Conservation (phyloP, 2,888 invertebrate genomes). For the Drosophila crucigera region DNA sequence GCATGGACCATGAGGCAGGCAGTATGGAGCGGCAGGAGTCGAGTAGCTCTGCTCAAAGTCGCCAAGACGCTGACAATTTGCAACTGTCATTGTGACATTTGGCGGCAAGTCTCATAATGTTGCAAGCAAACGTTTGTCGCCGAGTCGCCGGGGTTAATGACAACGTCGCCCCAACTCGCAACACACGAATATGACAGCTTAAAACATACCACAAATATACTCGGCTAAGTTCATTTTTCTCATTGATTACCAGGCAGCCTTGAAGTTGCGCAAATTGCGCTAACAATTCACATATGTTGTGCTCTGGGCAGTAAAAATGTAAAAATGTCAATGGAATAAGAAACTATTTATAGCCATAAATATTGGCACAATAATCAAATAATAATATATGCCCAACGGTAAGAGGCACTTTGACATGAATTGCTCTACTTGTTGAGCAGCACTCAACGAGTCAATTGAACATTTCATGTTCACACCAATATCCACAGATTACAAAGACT, state of each 20-base stretch:
- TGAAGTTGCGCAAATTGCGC: conserved; percentile 54
- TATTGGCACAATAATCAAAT: conserved; percentile 8
- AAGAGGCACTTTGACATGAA: conserved; percentile 53
- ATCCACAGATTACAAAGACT: background rate
- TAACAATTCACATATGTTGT: conserved; percentile 39
- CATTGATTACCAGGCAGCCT: conserved; percentile 56
- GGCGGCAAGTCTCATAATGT: conserved; percentile 51
- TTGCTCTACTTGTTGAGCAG: conserved; percentile 61
- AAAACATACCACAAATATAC: conserved; percentile 11
- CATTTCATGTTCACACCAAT: background rate
- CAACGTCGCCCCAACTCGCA: conserved; percentile 46
- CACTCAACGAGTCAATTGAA: conserved; percentile 36
- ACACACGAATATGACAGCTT: conserved; percentile 27
- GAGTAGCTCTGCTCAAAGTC: conserved; percentile 18
- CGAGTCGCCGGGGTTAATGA: conserved; percentile 61
- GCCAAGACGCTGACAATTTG: conserved; percentile 72
- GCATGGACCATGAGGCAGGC: conserved; percentile 7
- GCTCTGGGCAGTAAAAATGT: conserved; percentile 37
- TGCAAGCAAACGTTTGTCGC: conserved; percentile 22
- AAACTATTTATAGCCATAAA: conserved; percentile 43
- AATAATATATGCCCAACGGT: conserved; percentile 27
- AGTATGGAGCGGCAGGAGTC: conserved; percentile 6
- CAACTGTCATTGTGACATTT: conserved; percentile 79
- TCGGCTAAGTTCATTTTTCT: conserved; percentile 30
- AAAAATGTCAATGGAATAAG: conserved; percentile 46